A percentile compares a stretch with the other conserved stretches of the same genome.
Evolutionary conservation across 92 coral and sea anemone genomes (phyloP).

Genomic region (Zoanthus gigantus): DNA sequence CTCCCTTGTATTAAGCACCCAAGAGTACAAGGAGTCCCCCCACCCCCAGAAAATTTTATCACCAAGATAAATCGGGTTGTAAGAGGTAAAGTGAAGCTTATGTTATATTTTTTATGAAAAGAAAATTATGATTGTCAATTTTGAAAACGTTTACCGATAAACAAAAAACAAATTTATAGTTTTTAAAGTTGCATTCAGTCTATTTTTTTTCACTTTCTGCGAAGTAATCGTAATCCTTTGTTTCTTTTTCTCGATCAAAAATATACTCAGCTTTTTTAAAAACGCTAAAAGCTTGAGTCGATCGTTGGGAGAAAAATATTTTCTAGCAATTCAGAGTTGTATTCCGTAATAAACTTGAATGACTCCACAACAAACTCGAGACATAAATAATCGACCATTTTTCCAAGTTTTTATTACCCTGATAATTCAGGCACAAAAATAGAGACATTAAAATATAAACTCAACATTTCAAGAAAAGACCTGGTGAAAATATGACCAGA

Average conservation of each 20-base stretch:
- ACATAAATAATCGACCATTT: background rate
- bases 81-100: constrained; percentile 1
- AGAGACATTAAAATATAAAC: background rate
- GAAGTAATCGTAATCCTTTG: background rate
- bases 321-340: background rate
- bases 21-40: background rate
- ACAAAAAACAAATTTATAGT: background rate
- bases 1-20: too few relatives aligned
- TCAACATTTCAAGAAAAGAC: constrained; percentile 8
- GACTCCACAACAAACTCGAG: background rate
- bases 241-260: background rate
- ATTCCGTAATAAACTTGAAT: background rate
- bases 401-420: background rate
- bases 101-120: background rate
- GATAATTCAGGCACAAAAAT: background rate
- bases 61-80: background rate
- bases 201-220: background rate
- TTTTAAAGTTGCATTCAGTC: background rate
- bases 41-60: background rate
- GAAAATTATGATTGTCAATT: background rate
- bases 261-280: background rate
- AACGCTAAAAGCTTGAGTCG: background rate
- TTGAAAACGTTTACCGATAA: background rate
- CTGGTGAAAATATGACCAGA: background rate
- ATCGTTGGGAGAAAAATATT: background rate